Evolutionary conservation across 1,140 invertebrate species (phyloP), one percentile per base, ranked within the genome.

Genomic region (Pemphigus obesinymphae): DNA sequence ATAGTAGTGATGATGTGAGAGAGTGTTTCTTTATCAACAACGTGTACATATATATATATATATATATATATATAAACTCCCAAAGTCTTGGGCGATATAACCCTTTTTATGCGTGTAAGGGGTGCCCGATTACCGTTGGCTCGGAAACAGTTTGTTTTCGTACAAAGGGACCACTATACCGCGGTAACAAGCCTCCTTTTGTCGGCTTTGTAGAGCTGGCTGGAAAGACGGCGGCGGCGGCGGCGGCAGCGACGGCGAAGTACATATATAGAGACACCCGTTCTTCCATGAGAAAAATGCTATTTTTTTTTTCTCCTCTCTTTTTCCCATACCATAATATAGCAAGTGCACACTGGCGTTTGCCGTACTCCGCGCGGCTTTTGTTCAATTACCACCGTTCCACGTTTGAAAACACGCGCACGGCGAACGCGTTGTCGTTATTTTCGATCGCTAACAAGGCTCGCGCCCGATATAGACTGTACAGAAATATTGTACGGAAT

Each of bases 61-160:
- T n/a, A n/a, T n/a, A n/a, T n/a, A n/a, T n/a, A n/a, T 66, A 37
- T 11, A 58, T 26, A 43, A 29, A 55, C 75, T 58, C 75, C 75
- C 53, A 26, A 61, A 61, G 55, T 80, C 76, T 61, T 45, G 55
- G 76, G 76, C 40, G 76, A 73, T 26, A 17, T 80, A 80, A 80
- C 76, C 76, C 76, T 80, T 80, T 80, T 80, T 43, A 11, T 0
- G 23, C n/a, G n/a, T n/a, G n/a, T n/a, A n/a, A 43, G 37, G 53
- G 53, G 48, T 40, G 55, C 31, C 31, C 76, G 76, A 80, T 80
- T 80, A 80, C 55, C 55, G 76, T 80, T 80, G 76, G 76, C 37
- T 80, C 76, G 76, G 76, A 80, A 80, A 80, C 76, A 50, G 76
- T 80, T 80, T 43, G 76, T 43, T 63, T 58, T 80, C 76, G 76